These are phyloP conservation scores for Drosophila cardini DNA, from an alignment of 1,140 invertebrate species.

Conservation along the genomic window DNA sequence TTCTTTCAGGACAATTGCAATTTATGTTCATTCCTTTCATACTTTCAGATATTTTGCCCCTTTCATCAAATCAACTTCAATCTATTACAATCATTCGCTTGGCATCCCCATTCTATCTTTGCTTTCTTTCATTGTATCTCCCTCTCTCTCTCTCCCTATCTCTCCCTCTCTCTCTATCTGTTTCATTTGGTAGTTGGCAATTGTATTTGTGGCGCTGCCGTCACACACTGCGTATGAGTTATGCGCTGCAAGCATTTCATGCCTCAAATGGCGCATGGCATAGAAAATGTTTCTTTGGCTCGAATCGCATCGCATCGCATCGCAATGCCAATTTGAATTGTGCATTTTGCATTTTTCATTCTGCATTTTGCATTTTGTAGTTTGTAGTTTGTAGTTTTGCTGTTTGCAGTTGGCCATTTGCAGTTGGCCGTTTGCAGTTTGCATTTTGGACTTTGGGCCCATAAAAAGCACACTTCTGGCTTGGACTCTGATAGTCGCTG, in stretches of 20 bases:
- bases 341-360: constrained; percentile 31
- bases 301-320: constrained; percentile 24
- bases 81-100: constrained; percentile 4
- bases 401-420: no score
- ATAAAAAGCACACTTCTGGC: constrained; percentile 44
- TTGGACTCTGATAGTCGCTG: neutral
- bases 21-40: constrained; percentile 11
- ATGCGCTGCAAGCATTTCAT: constrained; percentile 60
- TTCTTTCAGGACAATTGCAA: constrained; percentile 11
- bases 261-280: constrained; percentile 74
- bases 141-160: neutral
- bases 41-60: neutral
- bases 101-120: neutral
- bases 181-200: constrained; percentile 14
- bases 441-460: constrained; percentile 72
- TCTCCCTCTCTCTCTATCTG: neutral
- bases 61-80: constrained; percentile 5
- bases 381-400: constrained; percentile 24
- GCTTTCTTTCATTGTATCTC: neutral
- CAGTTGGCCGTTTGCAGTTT: constrained; percentile 21
- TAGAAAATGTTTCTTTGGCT: constrained; percentile 67
- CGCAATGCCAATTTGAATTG: constrained; percentile 61
- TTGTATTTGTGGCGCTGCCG: constrained; percentile 43
- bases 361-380: constrained; percentile 5
- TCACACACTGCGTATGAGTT: constrained; percentile 79